phyloP scores from a whole-genome alignment of 2,797 vertebrate species.

The Chelidonichthys spinosus region DNA sequence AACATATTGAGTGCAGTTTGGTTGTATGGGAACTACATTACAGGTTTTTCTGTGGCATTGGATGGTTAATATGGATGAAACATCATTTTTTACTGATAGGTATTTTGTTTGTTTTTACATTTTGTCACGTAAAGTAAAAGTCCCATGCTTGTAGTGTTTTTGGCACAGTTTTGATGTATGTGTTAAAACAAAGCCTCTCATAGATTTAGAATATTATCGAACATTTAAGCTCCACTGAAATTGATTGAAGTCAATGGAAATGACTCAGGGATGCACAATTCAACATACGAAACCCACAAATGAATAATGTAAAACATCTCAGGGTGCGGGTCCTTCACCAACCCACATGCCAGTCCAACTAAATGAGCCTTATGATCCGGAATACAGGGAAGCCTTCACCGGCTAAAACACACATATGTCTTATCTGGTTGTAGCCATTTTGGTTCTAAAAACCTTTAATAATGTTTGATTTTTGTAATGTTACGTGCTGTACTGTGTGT shows the following conservation, averaged over 20 bases:
- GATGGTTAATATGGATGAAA: background rate
- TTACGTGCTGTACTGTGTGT: background rate
- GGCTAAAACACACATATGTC: slow-evolving; percentile 40
- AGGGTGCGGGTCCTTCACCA: background rate
- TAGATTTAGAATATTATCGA: background rate
- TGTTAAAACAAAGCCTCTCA: background rate
- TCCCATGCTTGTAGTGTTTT: background rate
- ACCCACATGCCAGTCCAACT: background rate
- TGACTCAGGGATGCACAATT: background rate
- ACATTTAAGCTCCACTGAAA: background rate
- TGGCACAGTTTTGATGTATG: background rate
- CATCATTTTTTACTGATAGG: background rate
- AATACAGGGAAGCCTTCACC: slow-evolving; percentile 64
- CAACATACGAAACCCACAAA: background rate
- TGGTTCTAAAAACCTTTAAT: background rate
- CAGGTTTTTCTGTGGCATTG: too few species aligned
- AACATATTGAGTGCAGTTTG: too few species aligned
- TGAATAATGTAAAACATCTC: background rate
- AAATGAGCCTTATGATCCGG: slow-evolving; percentile 50
- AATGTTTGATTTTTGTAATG: background rate
- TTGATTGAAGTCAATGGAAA: background rate
- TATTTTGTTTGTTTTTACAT: background rate
- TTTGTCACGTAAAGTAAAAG: background rate
- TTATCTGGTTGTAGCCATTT: slow-evolving; percentile 44
- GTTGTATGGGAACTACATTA: too few species aligned